Conservation (phyloP, 2,888 invertebrate species). For the Luperina testacea region DNA sequence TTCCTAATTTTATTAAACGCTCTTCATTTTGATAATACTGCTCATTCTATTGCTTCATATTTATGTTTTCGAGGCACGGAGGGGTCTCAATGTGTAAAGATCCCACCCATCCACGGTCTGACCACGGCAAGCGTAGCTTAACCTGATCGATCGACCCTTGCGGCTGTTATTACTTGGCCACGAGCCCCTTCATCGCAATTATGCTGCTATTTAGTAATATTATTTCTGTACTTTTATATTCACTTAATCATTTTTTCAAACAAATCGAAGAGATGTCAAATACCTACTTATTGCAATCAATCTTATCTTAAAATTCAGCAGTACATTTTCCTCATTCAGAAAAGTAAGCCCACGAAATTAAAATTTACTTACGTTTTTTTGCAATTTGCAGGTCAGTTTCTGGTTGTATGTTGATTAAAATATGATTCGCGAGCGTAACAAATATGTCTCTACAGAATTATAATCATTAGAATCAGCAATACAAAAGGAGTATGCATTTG, state of each 20-base stretch:
- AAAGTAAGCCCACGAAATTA: conserved; percentile 15
- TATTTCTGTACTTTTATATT: neutral
- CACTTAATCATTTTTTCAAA: conserved; percentile 17
- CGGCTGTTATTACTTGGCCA: neutral
- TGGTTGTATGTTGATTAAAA: no score
- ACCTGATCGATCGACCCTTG: neutral
- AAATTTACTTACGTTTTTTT: no score
- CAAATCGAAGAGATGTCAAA: conserved; percentile 14
- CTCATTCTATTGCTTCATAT: neutral
- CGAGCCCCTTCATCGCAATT: neutral
- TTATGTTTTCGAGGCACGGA: neutral
- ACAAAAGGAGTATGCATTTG: no score
- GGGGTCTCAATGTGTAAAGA: no score
- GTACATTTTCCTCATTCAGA: conserved; percentile 29
- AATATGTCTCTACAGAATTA: no score
- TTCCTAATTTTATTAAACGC: neutral
- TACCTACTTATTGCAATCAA: conserved; percentile 36
- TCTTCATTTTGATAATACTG: neutral
- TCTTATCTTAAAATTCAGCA: conserved; percentile 30
- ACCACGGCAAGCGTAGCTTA: neutral
- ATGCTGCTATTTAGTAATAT: neutral
- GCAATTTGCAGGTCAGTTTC: no score
- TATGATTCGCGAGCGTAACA: no score
- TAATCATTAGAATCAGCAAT: no score
- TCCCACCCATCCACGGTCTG: neutral